Base-by-base conservation (phyloP, 2,797 vertebrate genomes). In the Rhinella marina region DNA sequence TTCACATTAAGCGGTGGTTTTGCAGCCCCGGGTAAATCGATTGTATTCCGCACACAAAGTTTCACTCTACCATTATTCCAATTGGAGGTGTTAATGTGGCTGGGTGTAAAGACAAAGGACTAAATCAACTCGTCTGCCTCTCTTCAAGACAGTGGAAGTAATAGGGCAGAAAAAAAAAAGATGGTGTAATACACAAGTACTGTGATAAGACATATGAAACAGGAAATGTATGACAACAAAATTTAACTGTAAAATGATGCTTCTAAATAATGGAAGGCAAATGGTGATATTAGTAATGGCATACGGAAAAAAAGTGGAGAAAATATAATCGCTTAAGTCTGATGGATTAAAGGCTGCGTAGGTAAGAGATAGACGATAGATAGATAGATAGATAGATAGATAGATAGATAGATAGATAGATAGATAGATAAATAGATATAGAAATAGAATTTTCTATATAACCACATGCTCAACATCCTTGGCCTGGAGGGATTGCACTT, bases 1-100 rank as follows among this genome's bases (percentile, higher is more conserved):
- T 72, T 89, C 62, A 89, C 84, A 82, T 89, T 89, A 89, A 78
- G 85, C 66, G 10, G 59, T n/a, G 68, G 23, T 81, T 88, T 82
- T 85, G n/a, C 48, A 88, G 88, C 79, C 27, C 61, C 16, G 29
- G 70, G 52, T 82, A 64, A 82, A 86, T 86, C 32, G 72, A 89
- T 89, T 75, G 81, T 68, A 48, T 82, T 64, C 79, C 50, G 68
- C 81, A 82, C 84, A 76, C 79, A 82, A 86, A 86, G 57, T 89
- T 82, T 48, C 61, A 64, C 52, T 70, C 79, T 78, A 70, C 16
- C 78, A 72, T 85, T 88, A 73, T 84, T 57, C 56, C 72, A 41
- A 23, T 41, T 11, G 52, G 61, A 88, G 80, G 66, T 62, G 80
- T 75, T 82, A 78, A 84, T 84, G 86, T 59, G 81, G 12, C 50